Evolutionary conservation across 2,113 vertebrate genomes (phyloP).

Genomic region (Cnemophilus loriae): DNA sequence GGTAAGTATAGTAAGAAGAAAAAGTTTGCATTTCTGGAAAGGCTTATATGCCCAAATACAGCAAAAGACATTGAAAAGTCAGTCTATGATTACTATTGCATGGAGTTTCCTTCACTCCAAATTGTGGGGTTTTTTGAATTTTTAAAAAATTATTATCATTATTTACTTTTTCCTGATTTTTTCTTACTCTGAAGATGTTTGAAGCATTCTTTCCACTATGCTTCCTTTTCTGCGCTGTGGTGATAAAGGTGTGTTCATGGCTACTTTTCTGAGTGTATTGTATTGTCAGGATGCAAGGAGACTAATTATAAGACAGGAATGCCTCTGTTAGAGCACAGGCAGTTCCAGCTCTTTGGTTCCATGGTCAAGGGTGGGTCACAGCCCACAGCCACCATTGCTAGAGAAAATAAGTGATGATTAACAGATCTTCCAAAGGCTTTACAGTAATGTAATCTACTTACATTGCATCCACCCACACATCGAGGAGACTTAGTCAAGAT

Average conservation of each 20-base stretch:
- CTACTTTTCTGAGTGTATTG: not conserved
- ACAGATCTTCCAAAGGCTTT: not conserved
- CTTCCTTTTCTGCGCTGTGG: not conserved
- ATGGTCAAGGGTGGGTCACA: not conserved
- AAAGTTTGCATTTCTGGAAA: not conserved
- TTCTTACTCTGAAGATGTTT: not conserved
- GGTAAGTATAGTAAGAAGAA: not conserved
- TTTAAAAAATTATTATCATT: not conserved
- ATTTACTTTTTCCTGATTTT: not conserved
- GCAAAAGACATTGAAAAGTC: not conserved
- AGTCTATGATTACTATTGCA: not conserved
- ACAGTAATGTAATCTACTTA: not conserved
- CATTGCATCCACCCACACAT: not conserved
- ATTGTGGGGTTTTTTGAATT: not conserved
- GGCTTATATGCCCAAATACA: not conserved
- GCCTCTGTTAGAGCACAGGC: not conserved
- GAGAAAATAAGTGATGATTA: not conserved
- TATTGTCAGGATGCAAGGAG: not conserved
- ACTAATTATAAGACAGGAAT: not conserved
- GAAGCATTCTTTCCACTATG: not conserved
- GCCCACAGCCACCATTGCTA: not conserved
- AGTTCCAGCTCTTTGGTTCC: not conserved
- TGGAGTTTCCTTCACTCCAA: not conserved
- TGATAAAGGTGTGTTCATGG: not conserved
- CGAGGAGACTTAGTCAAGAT: not conserved